Evolutionary conservation across 2,797 vertebrate species (phyloP).

Genomic region (Chelon auratus): DNA sequence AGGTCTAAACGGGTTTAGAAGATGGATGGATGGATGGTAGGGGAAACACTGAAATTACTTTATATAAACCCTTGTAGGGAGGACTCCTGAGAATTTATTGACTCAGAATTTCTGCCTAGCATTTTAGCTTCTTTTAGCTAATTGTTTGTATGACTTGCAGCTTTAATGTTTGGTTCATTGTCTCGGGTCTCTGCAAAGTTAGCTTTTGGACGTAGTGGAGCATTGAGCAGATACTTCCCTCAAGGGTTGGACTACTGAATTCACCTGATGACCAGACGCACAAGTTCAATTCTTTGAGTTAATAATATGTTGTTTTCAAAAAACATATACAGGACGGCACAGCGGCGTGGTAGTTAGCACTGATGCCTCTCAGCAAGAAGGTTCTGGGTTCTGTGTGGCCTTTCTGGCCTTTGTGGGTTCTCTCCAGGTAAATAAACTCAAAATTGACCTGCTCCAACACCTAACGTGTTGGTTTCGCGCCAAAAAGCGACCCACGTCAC

Average conservation of each 20-base stretch:
- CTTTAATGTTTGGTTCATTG: neutral
- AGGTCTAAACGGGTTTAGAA: too few species aligned
- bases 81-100: neutral
- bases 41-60: neutral
- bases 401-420: too few species aligned
- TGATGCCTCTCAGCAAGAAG: neutral
- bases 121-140: constrained; percentile 10
- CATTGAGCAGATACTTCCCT: neutral
- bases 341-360: neutral
- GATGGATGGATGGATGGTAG: too few species aligned
- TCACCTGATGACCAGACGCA: neutral
- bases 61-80: neutral
- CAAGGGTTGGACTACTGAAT: neutral
- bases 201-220: neutral
- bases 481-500: neutral
- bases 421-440: constrained; percentile 8
- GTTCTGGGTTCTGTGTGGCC: too few species aligned
- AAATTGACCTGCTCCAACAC: constrained; percentile 32
- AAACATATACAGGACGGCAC: neutral
- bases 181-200: neutral
- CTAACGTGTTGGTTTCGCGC: neutral
- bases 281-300: neutral
- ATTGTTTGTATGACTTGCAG: neutral
- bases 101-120: neutral
- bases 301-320: neutral